These are phyloP conservation scores for Felis chaus DNA, from an alignment of 2,113 vertebrate species.

Conservation along the genomic window DNA sequence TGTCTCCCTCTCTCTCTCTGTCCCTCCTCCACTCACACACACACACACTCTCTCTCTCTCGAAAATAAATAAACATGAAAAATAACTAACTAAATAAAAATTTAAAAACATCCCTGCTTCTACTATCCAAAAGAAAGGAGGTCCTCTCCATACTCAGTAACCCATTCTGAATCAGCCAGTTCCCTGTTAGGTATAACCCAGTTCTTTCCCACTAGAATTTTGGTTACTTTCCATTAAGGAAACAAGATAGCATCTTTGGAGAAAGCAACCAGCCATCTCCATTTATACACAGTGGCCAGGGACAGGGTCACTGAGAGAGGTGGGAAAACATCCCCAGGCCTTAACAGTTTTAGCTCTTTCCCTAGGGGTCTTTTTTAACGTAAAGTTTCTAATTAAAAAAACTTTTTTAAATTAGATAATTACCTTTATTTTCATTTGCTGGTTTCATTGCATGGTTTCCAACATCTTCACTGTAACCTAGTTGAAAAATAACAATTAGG, in stretches of 20 bases:
- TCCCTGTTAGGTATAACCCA: background rate
- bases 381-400: conserved; percentile 1
- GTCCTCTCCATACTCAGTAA: background rate
- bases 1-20: too few relatives aligned
- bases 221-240: background rate
- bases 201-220: background rate
- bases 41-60: too few relatives aligned
- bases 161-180: background rate
- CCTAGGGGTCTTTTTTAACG: background rate
- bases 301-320: background rate
- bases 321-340: background rate
- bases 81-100: too few relatives aligned
- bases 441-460: conserved; percentile 83
- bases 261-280: background rate
- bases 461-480: conserved; percentile 82
- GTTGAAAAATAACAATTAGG: conserved; percentile 73
- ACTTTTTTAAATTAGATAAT: conserved; percentile 34
- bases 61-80: too few relatives aligned
- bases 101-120: background rate
- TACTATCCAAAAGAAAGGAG: background rate
- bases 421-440: conserved; percentile 86
- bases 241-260: background rate
- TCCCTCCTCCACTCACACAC: too few relatives aligned
- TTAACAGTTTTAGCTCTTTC: background rate
- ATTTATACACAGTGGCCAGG: background rate